These are phyloP conservation scores for Mactra quadrangularis DNA, from an alignment of 1,140 invertebrate species.

Conservation along the genomic window DNA sequence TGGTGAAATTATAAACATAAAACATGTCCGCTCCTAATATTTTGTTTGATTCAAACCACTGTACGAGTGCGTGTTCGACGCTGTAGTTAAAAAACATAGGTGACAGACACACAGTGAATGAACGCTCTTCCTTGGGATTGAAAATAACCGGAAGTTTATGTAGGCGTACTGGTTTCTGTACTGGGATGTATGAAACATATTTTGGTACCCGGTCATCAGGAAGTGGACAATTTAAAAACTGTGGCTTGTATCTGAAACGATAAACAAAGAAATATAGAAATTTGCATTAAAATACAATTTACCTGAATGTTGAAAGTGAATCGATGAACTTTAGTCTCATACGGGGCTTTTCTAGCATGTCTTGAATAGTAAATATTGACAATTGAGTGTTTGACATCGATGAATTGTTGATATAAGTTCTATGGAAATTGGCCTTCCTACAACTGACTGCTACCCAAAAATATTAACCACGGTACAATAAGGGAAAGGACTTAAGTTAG, in stretches of 20 bases:
- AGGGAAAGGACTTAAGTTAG: too few relatives aligned
- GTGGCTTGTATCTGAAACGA: slow-evolving; percentile 26
- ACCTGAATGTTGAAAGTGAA: too few relatives aligned
- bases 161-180: slow-evolving; percentile 3
- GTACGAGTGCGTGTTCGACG: slow-evolving; percentile 19
- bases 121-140: slow-evolving; percentile 1
- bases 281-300: too few relatives aligned
- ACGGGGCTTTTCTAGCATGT: too few relatives aligned
- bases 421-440: too few relatives aligned
- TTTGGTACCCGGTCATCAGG: slow-evolving; percentile 20
- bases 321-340: too few relatives aligned
- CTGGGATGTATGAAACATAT: slow-evolving; percentile 7
- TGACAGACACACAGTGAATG: slow-evolving; percentile 24
- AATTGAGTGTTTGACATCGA: too few relatives aligned
- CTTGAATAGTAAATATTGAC: too few relatives aligned
- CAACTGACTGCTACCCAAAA: too few relatives aligned
- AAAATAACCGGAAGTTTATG: slow-evolving; percentile 33
- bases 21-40: slow-evolving; percentile 34
- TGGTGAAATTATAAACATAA: slow-evolving; percentile 25
- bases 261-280: too few relatives aligned
- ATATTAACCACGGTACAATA: too few relatives aligned
- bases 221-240: slow-evolving; percentile 31
- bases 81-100: slow-evolving; percentile 40
- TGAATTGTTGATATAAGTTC: too few relatives aligned
- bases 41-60: slow-evolving; percentile 45